These are phyloP conservation scores for Epizoanthus stellaris DNA, from an alignment of 92 coral and sea anemone species.

Conservation along the genomic window DNA sequence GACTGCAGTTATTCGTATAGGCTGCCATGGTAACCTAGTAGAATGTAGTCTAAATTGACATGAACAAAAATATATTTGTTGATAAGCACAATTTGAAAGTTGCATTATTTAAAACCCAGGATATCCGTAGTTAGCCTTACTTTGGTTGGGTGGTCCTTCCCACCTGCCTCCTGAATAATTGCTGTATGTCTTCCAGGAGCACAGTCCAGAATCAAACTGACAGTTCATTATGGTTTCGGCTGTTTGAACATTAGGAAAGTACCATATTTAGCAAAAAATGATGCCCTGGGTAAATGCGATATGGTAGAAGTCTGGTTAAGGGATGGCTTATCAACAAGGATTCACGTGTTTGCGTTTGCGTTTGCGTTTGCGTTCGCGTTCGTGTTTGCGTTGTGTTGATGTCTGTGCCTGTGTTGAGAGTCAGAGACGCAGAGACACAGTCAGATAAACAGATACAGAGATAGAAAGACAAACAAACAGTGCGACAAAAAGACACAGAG, in stretches of 20 bases:
- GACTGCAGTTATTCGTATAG: too few relatives aligned
- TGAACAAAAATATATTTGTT: neutral
- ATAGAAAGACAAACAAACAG: too few relatives aligned
- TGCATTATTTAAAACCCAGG: too few relatives aligned
- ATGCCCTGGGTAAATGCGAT: neutral
- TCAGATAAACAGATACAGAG: too few relatives aligned
- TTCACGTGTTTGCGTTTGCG: too few relatives aligned
- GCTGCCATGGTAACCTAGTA: too few relatives aligned
- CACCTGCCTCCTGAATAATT: conserved; percentile 15
- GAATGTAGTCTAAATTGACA: neutral
- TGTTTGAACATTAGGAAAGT: neutral
- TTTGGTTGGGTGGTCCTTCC: neutral
- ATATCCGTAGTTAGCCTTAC: neutral
- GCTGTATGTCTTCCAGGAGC: conserved; percentile 24
- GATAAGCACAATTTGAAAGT: neutral
- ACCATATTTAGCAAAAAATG: neutral
- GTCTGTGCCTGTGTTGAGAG: too few relatives aligned
- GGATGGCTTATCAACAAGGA: too few relatives aligned
- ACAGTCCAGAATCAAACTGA: neutral
- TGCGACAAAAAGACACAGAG: too few relatives aligned
- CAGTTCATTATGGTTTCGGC: conserved; percentile 15
- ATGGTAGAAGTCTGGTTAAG: neutral
- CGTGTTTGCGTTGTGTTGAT: too few relatives aligned
- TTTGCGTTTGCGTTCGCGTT: too few relatives aligned
- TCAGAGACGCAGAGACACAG: too few relatives aligned